Conservation (phyloP, 2,888 invertebrate genomes). For the Drosophila incognita region DNA sequence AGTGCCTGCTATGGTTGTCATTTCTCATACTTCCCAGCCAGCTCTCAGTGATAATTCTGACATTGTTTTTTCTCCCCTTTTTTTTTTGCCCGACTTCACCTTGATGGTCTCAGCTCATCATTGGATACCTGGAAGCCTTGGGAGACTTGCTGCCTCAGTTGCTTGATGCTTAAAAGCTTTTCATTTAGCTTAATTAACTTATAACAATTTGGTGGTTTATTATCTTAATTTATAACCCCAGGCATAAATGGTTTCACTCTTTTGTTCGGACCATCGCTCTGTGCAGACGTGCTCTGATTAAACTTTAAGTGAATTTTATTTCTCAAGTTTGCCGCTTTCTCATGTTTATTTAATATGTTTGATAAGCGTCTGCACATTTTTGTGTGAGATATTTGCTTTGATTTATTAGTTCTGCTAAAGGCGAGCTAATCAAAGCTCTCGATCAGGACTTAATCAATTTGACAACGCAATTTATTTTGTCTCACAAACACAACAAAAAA, state of each 20-base stretch:
- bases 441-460: conserved; percentile 64
- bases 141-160: conserved; percentile 22
- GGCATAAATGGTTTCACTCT: conserved; percentile 52
- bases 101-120: conserved; percentile 46
- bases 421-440: conserved; percentile 62
- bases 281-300: conserved; percentile 42
- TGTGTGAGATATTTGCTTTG: conserved; percentile 36
- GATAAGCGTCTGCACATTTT: conserved; percentile 12
- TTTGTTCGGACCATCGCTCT: conserved; percentile 14
- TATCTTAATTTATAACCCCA: conserved; percentile 75
- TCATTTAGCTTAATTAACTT: conserved; percentile 82
- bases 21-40: conserved; percentile 29
- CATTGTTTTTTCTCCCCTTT: conserved; percentile 21
- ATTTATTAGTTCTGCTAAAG: conserved; percentile 50
- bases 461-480: conserved; percentile 59
- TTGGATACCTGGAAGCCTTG: conserved; percentile 16
- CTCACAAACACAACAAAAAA: conserved; percentile 4
- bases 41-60: conserved; percentile 32
- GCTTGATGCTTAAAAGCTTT: conserved; percentile 73
- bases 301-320: conserved; percentile 55
- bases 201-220: conserved; percentile 79
- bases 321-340: conserved; percentile 32
- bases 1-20: conserved; percentile 26
- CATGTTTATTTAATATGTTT: conserved; percentile 40
- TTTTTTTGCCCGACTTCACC: conserved; percentile 32